phyloP scores from a whole-genome alignment of 2,113 vertebrate species.

The Sceloporus undulatus region DNA sequence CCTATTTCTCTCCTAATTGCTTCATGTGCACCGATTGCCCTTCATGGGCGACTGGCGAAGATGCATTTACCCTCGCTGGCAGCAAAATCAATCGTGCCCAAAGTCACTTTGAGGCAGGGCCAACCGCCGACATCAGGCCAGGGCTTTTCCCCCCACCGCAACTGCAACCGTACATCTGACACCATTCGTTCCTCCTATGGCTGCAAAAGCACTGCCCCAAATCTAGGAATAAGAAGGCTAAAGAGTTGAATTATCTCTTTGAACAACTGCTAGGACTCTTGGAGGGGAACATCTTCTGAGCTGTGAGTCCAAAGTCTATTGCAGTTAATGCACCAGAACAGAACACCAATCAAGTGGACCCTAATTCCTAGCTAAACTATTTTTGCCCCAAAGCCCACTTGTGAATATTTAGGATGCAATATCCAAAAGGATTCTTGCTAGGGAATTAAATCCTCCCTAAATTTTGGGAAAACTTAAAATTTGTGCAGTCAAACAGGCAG shows the following conservation, averaged over 20 bases:
- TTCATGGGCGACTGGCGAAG: slow-evolving; percentile 68
- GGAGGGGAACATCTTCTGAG: too few species aligned
- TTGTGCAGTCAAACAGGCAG: too few species aligned
- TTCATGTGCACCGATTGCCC: slow-evolving; percentile 66
- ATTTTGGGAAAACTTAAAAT: too few species aligned
- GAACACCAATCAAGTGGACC: neutral
- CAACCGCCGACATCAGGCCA: neutral
- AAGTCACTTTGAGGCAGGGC: slow-evolving; percentile 65
- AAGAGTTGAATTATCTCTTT: neutral
- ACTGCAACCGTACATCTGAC: neutral
- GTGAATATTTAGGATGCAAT: neutral
- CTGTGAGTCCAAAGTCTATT: too few species aligned
- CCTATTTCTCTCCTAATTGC: slow-evolving; percentile 65
- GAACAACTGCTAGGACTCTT: neutral
- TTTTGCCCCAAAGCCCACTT: neutral
- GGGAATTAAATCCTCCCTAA: too few species aligned
- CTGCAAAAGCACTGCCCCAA: neutral
- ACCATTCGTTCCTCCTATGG: neutral
- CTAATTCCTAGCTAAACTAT: neutral
- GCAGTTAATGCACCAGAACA: neutral
- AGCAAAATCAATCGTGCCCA: slow-evolving; percentile 69
- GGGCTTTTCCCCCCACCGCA: neutral
- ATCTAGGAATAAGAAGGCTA: neutral
- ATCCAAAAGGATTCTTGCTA: neutral
- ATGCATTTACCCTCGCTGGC: slow-evolving; percentile 48